A percentile compares a stretch with the other conserved stretches of the same genome.
These are phyloP conservation scores for Pseudocheirus occidentalis DNA, from an alignment of 2,797 vertebrate species.

Conservation along the genomic window DNA sequence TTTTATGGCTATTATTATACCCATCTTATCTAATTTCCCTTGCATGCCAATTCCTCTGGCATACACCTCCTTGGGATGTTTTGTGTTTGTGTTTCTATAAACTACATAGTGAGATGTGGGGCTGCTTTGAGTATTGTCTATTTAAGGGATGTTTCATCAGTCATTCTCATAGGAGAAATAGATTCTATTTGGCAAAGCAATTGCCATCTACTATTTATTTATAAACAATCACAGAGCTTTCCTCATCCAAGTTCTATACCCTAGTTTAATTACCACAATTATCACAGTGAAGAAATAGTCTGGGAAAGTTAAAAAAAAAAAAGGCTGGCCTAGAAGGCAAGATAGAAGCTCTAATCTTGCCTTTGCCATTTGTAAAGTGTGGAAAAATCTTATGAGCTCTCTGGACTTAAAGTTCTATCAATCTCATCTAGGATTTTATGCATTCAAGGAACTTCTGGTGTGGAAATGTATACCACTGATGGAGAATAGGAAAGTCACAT, in stretches of 20 bases:
- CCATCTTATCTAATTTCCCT: neutral
- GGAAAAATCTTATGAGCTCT: neutral
- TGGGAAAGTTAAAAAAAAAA: neutral
- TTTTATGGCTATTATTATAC: constrained; percentile 6
- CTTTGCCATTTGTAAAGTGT: neutral
- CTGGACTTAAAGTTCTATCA: neutral
- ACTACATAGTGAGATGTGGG: neutral
- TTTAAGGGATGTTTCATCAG: neutral
- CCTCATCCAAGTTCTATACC: neutral
- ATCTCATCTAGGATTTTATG: neutral
- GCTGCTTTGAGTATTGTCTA: neutral
- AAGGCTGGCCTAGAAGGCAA: neutral
- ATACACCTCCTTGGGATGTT: neutral
- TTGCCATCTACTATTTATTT: neutral
- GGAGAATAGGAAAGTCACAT: neutral
- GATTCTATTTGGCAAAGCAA: neutral
- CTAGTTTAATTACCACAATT: neutral
- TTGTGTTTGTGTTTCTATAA: neutral
- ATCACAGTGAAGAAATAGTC: neutral
- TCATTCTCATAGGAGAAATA: neutral
- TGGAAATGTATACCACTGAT: neutral
- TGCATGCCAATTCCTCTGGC: neutral
- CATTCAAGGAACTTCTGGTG: neutral
- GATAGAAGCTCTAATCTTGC: neutral
- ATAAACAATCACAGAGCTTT: neutral